These are phyloP conservation scores for Philaethria dido DNA, from an alignment of 2,888 invertebrate species.

Conservation along the genomic window DNA sequence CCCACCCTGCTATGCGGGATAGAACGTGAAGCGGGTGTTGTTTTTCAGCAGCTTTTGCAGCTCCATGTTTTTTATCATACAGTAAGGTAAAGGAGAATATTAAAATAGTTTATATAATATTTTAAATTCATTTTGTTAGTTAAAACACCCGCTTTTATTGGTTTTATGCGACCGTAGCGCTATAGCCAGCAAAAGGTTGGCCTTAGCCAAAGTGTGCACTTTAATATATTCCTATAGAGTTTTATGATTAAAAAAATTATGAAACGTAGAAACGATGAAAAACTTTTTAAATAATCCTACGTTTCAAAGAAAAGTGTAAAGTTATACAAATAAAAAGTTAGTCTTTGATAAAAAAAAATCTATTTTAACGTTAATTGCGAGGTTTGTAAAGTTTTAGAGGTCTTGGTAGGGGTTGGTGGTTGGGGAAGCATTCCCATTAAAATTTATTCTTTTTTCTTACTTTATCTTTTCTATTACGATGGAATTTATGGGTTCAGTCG, in stretches of 20 bases:
- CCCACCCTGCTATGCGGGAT: no score
- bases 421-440: constrained; percentile 1
- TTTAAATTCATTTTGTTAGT: background rate
- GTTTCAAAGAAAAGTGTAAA: constrained; percentile 10
- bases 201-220: background rate
- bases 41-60: no score
- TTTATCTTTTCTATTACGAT: background rate
- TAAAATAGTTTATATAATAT: background rate
- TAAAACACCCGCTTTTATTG: background rate
- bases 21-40: no score
- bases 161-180: constrained; percentile 3
- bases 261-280: background rate
- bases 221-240: background rate
- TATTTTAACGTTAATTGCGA: constrained; percentile 29
- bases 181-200: background rate
- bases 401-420: constrained; percentile 8
- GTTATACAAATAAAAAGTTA: constrained; percentile 29
- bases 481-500: background rate
- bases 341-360: constrained; percentile 9
- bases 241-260: constrained; percentile 1
- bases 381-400: constrained; percentile 19
- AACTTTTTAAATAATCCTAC: constrained; percentile 4
- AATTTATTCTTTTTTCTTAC: constrained; percentile 6
- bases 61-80: no score
- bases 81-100: background rate